These are phyloP conservation scores for Bradypodion pumilum DNA, from an alignment of 2,797 vertebrate species.

Conservation along the genomic window DNA sequence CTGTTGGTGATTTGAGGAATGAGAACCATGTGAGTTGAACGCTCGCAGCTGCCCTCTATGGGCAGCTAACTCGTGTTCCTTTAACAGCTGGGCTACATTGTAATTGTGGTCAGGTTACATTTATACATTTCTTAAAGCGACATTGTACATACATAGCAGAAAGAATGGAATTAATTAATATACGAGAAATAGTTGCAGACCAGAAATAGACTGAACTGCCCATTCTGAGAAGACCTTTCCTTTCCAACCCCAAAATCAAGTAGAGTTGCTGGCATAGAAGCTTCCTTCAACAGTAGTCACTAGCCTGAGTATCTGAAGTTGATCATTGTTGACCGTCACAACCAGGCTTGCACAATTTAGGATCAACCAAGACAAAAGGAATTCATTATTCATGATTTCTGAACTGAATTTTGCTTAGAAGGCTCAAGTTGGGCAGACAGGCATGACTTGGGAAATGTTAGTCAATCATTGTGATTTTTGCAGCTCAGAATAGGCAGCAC, in stretches of 20 bases:
- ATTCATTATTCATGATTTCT: background rate
- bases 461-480: background rate
- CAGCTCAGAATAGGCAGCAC: background rate
- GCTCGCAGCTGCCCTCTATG: too few relatives aligned
- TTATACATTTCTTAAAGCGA: too few relatives aligned
- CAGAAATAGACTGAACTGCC: background rate
- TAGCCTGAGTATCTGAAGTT: background rate
- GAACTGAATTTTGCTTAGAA: background rate
- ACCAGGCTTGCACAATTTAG: background rate
- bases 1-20: too few relatives aligned
- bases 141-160: too few relatives aligned
- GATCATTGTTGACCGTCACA: background rate
- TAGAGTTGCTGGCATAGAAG: too few relatives aligned
- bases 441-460: background rate
- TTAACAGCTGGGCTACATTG: too few relatives aligned
- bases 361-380: background rate
- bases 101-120: too few relatives aligned
- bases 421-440: background rate
- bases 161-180: too few relatives aligned
- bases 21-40: too few relatives aligned
- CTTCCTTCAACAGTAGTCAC: too few relatives aligned
- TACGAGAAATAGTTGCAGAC: background rate
- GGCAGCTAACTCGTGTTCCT: too few relatives aligned
- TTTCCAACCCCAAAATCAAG: background rate
- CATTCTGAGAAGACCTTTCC: background rate